phyloP scores from a whole-genome alignment of 2,797 vertebrate species.

The Lates japonicus region DNA sequence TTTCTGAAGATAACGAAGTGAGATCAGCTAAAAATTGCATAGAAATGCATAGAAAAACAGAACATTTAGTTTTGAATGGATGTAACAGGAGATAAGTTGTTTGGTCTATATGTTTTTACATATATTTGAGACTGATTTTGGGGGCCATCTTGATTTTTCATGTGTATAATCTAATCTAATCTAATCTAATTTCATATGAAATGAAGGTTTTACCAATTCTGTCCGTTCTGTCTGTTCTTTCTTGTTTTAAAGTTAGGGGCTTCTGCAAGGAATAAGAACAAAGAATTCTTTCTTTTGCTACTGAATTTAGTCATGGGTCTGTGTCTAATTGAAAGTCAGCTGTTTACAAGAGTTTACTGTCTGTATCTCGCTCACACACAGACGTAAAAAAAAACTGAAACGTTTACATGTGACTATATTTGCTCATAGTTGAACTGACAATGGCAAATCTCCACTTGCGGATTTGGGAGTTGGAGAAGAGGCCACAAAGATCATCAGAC shows the following conservation, averaged over 20 bases:
- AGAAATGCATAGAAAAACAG: neutral
- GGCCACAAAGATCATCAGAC: slow-evolving; percentile 57
- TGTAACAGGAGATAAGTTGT: neutral
- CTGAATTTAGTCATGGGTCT: slow-evolving; percentile 44
- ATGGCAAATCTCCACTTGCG: slow-evolving; percentile 23
- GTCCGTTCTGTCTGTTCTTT: rapidly evolving
- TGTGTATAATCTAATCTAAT: slow-evolving; percentile 1
- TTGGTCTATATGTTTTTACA: neutral
- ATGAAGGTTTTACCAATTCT: neutral
- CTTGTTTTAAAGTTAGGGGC: neutral
- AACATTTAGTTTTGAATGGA: neutral
- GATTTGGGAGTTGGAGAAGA: slow-evolving; percentile 41
- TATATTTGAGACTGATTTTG: neutral
- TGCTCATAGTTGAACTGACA: slow-evolving; percentile 37
- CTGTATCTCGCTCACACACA: slow-evolving; percentile 8
- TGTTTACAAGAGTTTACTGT: slow-evolving; percentile 40
- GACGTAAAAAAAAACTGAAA: neutral
- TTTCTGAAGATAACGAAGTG: neutral
- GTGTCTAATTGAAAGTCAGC: slow-evolving; percentile 48
- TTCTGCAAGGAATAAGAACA: slow-evolving; percentile 27
- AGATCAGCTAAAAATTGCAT: neutral
- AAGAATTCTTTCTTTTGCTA: slow-evolving; percentile 38
- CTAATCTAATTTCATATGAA: neutral
- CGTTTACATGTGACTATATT: slow-evolving; percentile 14
- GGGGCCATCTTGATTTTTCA: neutral